Conservation (phyloP, 2,888 invertebrate genomes). For the Netelia fuscicornis region DNA sequence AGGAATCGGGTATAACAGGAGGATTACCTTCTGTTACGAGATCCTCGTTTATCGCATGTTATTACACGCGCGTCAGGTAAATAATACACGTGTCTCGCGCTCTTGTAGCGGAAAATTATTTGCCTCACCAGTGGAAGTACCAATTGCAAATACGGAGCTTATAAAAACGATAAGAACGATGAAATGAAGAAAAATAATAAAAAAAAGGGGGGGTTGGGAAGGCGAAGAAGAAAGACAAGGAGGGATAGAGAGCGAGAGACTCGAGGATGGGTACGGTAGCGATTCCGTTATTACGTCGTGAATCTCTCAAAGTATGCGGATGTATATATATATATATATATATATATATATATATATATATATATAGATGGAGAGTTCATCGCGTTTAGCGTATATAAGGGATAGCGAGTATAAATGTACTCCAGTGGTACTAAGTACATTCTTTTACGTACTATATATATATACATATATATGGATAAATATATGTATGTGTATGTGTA, state of each 20-base stretch:
- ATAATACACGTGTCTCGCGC: constrained; percentile 7
- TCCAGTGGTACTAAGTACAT: constrained; percentile 36
- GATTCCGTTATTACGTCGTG: constrained; percentile 51
- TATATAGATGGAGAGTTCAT: constrained; percentile 5
- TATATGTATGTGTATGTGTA: not conserved
- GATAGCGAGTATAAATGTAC: constrained; percentile 9
- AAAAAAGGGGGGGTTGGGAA: not conserved
- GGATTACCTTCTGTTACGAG: not conserved
- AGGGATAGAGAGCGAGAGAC: constrained; percentile 7
- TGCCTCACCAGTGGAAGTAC: constrained; percentile 21
- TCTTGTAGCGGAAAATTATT: constrained; percentile 55
- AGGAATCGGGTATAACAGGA: not conserved
- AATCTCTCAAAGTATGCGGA: constrained; percentile 10
- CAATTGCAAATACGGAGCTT: constrained; percentile 29
- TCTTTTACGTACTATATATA: not conserved
- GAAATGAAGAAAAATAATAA: constrained; percentile 25
- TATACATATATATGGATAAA: not conserved
- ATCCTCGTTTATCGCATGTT: not conserved
- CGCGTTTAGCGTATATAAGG: not conserved
- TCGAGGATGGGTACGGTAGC: constrained; percentile 10
- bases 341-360: too few species aligned
- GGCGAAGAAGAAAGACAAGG: not conserved
- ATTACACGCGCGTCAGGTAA: not conserved
- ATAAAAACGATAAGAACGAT: constrained; percentile 7
- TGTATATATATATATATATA: too few species aligned